Evolutionary conservation across 2,888 invertebrate genomes (phyloP), one percentile per base, ranked within the genome.

Genomic region (Amphipoea oculea): DNA sequence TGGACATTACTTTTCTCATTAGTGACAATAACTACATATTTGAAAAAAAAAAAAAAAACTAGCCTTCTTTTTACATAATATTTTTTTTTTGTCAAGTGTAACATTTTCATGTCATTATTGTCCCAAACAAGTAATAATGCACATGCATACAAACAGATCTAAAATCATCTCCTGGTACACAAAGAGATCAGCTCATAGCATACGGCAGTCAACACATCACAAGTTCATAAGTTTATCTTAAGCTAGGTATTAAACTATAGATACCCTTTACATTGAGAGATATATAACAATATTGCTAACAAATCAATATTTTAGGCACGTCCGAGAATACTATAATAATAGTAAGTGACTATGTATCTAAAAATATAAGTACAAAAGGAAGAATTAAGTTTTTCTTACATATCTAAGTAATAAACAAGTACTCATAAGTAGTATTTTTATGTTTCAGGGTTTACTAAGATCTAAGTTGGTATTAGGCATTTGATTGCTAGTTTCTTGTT

Each of bases 341-440:
- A 91, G 90, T 89, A 90, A 92, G 88, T 93, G 93, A 95, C 94
- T 95, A 94, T 91, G 88, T 89, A 89, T 88, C 88, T 91, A 92
- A 91, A 91, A 89, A 92, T 92, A 94, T 96, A 96, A 96, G 96
- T 96, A 96, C 96, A 95, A 95, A 95, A 93, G 93, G 93, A 96
- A 95, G 94, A 93, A 92, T 95, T 95, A 95, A 95, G 94, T 95
- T 95, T 93, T 92, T 91, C 94, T 95, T 94, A 95, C 88, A 90
- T 86, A 90, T 73, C 91, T 94, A 94, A 90, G 84, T 89, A 88
- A 87, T 89, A 89, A 90, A 90, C 89, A 90, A 92, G 88, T 90
- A 90, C 79, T 82, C 88, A 82, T 88, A 87, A 88, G 86, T 87
- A 87, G 78, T 85, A 76, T 84, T 86, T 75, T 74, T 71, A 81